phyloP scores from a whole-genome alignment of 2,113 vertebrate species.

The Potamarius usumacintae region DNA sequence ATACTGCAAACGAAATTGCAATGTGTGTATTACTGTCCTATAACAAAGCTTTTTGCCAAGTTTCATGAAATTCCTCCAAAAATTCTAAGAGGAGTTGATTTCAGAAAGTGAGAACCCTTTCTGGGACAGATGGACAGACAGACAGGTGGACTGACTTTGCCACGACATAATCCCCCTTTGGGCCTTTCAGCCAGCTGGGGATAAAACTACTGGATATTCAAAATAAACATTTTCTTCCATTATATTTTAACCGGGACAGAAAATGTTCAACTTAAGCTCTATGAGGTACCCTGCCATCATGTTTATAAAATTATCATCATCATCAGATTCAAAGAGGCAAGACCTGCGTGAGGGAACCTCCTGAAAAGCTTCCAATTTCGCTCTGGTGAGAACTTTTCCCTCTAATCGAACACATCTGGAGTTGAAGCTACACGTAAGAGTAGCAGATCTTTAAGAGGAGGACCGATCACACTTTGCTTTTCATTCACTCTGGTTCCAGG shows the following conservation, averaged over 20 bases:
- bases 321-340: not conserved
- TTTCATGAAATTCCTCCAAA: too few relatives aligned
- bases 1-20: too few relatives aligned
- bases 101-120: too few relatives aligned
- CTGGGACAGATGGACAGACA: too few relatives aligned
- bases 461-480: not conserved
- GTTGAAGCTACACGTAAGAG: not conserved
- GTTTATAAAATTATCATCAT: not conserved
- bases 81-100: too few relatives aligned
- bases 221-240: not conserved
- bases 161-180: too few relatives aligned
- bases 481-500: not conserved
- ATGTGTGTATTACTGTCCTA: too few relatives aligned
- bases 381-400: not conserved
- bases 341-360: not conserved
- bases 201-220: not conserved
- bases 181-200: too few relatives aligned
- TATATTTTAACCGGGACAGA: not conserved
- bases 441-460: not conserved
- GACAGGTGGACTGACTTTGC: too few relatives aligned
- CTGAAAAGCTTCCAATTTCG: not conserved
- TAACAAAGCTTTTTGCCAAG: too few relatives aligned
- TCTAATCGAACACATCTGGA: slow-evolving; percentile 30
- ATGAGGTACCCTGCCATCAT: not conserved
- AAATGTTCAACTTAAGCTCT: not conserved